Percentiles rank a stretch among this genome's conserved stretches.
Evolutionary conservation across 1,140 invertebrate genomes (phyloP).

Genomic region (Daktulosphaira vitifoliae): DNA sequence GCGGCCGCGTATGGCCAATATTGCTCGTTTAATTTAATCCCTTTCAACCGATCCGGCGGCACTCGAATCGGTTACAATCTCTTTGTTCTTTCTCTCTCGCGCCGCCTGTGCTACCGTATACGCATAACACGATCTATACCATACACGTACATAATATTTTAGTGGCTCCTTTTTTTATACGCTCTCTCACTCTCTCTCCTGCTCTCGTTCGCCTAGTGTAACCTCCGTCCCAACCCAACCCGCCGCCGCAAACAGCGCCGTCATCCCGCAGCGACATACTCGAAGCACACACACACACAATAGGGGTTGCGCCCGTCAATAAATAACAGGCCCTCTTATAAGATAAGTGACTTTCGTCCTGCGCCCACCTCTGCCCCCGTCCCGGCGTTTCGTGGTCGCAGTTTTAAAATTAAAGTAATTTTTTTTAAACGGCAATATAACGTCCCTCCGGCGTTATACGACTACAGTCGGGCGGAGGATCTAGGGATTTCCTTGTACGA

Average conservation of each 20-base stretch:
- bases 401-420: slow-evolving; percentile 34
- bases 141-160: too few species aligned
- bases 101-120: too few species aligned
- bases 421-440: slow-evolving; percentile 32
- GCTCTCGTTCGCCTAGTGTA: background rate
- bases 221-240: background rate
- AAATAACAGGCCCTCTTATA: slow-evolving; percentile 30
- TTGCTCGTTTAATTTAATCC: slow-evolving; percentile 29
- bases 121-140: too few species aligned
- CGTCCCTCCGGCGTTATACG: background rate
- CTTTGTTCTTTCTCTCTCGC: too few species aligned
- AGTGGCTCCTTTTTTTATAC: background rate
- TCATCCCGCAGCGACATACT: background rate
- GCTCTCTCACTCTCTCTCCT: background rate
- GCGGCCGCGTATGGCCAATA: background rate
- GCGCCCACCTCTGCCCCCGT: background rate
- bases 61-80: too few species aligned
- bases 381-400: slow-evolving; percentile 6
- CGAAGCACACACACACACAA: background rate
- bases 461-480: background rate
- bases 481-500: background rate
- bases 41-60: slow-evolving; percentile 5
- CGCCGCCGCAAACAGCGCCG: background rate
- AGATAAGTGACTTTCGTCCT: slow-evolving; percentile 31
- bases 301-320: slow-evolving; percentile 16